Conservation (phyloP, 1,140 invertebrate genomes). For the Dendroctonus ponderosae region DNA sequence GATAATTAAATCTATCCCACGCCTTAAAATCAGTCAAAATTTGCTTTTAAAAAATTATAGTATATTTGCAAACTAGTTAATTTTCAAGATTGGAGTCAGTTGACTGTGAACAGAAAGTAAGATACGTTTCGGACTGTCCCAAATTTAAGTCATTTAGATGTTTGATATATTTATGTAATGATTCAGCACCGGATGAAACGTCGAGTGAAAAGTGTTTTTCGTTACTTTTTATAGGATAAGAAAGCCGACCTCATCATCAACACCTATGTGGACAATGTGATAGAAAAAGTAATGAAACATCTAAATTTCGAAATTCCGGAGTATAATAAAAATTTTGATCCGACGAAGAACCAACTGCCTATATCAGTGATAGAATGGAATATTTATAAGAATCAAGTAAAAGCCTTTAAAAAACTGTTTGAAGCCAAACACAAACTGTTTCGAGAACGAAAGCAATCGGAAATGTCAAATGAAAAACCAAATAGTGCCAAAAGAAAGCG, state of each 20-base stretch:
- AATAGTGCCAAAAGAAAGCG: too few relatives aligned
- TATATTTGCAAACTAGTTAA: too few relatives aligned
- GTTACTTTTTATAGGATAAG: slow-evolving; percentile 69
- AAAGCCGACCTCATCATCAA: slow-evolving; percentile 89
- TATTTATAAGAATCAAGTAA: slow-evolving; percentile 55
- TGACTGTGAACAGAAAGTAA: too few relatives aligned
- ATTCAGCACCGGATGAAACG: too few relatives aligned
- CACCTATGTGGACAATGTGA: slow-evolving; percentile 84
- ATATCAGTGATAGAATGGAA: slow-evolving; percentile 63
- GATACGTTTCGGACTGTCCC: too few relatives aligned
- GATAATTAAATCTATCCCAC: too few relatives aligned
- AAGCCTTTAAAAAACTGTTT: slow-evolving; percentile 53
- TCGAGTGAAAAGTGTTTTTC: too few relatives aligned
- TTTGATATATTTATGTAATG: too few relatives aligned
- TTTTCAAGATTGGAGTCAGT: too few relatives aligned
- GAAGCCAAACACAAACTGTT: slow-evolving; percentile 36
- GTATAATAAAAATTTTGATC: slow-evolving; percentile 67
- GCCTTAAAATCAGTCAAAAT: too few relatives aligned
- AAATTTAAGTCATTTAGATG: too few relatives aligned
- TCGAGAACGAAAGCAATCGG: slow-evolving; percentile 37
- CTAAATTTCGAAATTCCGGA: slow-evolving; percentile 69
- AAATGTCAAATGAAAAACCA: slow-evolving; percentile 2
- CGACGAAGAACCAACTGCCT: slow-evolving; percentile 61
- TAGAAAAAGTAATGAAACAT: slow-evolving; percentile 72
- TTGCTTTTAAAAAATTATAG: too few relatives aligned